Evolutionary conservation across 2,797 vertebrate genomes (phyloP), one percentile per base, ranked within the genome.

Genomic region (Microhierax caerulescens): DNA sequence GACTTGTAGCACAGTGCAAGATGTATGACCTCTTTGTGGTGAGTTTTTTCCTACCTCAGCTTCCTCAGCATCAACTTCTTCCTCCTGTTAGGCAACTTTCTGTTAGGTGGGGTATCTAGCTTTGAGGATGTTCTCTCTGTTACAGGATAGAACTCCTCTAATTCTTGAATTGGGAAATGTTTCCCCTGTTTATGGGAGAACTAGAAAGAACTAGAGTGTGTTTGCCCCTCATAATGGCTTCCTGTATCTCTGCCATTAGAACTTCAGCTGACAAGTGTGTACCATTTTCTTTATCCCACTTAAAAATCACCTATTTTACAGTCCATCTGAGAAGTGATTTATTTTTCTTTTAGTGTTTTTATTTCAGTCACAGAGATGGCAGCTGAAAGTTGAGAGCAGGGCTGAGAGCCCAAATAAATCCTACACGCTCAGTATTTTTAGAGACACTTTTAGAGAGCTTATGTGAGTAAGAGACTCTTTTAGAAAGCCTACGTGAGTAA

Each of bases 1-100:
- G 83, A 53, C 63, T 67, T 80, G 5, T 11, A 53, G 72, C 45
- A 9, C 59, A 53, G 64, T 8, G 23, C 63, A 47, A 22, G 59
- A 48, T 87, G 25, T 3, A 12, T 0, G 5, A 37, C 41, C 39
- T 87, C 43, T 64, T 36, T 76, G 72, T 0, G n/a, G 50, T 45
- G 25, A 72, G 59, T 30, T 94, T 84, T 84, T 70, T 88, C 72
- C 24, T 89, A 11, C 86, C 45, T 85, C 1, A 0, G 47, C 72
- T 88, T 92, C 70, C 67, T 94, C 39, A 50, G n/a, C 45, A 64
- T 70, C 63, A 67, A 3, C 63, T 85, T 56, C 41, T 67, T 74
- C 48, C 9, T 74, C 36, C 89, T 2, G 3, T 92, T 45, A 59
- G 47, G 77, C 43, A 60, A 4, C 51, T 76, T 94, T 57, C 63